These are phyloP conservation scores for Elephantulus edwardii DNA, from an alignment of 2,113 vertebrate species.

Conservation along the genomic window DNA sequence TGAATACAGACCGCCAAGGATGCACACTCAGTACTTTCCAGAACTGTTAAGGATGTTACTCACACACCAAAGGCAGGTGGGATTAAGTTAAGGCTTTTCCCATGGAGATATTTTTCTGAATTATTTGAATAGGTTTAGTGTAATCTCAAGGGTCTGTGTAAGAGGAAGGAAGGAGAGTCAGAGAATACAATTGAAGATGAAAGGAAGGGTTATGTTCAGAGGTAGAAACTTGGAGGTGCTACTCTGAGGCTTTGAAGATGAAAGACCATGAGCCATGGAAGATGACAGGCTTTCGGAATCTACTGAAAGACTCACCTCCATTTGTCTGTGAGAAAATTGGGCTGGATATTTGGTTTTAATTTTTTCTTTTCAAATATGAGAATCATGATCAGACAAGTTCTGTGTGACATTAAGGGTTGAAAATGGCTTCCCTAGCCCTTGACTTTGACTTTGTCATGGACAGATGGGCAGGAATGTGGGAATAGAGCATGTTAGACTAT, in stretches of 20 bases:
- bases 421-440: no score
- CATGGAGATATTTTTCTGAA: neutral
- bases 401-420: no score
- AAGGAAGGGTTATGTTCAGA: neutral
- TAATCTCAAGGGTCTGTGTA: neutral
- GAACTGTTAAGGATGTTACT: neutral
- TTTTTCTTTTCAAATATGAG: no score
- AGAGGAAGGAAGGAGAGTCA: neutral
- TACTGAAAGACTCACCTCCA: no score
- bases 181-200: neutral
- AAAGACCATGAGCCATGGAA: neutral
- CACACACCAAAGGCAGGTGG: neutral
- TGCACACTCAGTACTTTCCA: neutral
- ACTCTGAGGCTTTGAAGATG: neutral
- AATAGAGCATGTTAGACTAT: no score
- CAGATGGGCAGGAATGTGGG: no score
- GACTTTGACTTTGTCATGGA: no score
- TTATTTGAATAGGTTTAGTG: neutral
- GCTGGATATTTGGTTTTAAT: no score
- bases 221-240: neutral
- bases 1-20: neutral
- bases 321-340: no score
- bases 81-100: neutral
- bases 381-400: no score
- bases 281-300: neutral